These are phyloP conservation scores for Mesaphorura yosii DNA, from an alignment of 1,140 invertebrate species.

Conservation along the genomic window DNA sequence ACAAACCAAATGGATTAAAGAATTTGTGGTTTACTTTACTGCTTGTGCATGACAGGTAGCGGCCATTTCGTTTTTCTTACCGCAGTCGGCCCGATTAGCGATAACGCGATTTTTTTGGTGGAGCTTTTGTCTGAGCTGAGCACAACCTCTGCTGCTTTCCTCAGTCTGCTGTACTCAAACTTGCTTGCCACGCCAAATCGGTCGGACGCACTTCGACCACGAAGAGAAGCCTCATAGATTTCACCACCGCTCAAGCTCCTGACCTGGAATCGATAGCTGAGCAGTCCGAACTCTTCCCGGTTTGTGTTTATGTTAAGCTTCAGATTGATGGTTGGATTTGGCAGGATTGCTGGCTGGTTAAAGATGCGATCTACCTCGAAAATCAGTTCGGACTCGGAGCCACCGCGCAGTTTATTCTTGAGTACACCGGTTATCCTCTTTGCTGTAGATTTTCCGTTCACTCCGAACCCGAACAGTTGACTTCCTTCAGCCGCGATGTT, in stretches of 20 bases:
- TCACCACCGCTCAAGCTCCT: not conserved
- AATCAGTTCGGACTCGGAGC: slow-evolving; percentile 7
- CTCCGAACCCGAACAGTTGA: slow-evolving; percentile 1
- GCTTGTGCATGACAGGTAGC: not conserved
- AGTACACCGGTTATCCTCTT: slow-evolving; percentile 3
- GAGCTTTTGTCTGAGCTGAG: not conserved
- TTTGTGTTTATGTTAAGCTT: not conserved
- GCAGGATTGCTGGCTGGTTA: too few species aligned
- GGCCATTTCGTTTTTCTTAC: not conserved
- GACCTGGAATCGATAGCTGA: slow-evolving; percentile 9
- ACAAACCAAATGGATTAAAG: not conserved
- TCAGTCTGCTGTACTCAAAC: not conserved
- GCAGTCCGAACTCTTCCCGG: slow-evolving; percentile 12
- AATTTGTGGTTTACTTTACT: not conserved
- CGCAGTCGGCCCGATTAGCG: not conserved
- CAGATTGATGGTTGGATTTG: slow-evolving; percentile 12
- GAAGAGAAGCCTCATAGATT: not conserved
- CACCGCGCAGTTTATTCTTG: not conserved
- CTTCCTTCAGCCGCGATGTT: slow-evolving; percentile 8
- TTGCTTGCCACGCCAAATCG: not conserved
- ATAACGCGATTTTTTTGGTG: not conserved
- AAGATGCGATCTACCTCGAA: slow-evolving; percentile 14
- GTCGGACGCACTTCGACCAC: not conserved
- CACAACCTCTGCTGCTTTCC: not conserved
- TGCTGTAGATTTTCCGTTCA: slow-evolving; percentile 5